These are phyloP conservation scores for Pandion haliaetus DNA, from an alignment of 2,113 vertebrate species.

Conservation along the genomic window DNA sequence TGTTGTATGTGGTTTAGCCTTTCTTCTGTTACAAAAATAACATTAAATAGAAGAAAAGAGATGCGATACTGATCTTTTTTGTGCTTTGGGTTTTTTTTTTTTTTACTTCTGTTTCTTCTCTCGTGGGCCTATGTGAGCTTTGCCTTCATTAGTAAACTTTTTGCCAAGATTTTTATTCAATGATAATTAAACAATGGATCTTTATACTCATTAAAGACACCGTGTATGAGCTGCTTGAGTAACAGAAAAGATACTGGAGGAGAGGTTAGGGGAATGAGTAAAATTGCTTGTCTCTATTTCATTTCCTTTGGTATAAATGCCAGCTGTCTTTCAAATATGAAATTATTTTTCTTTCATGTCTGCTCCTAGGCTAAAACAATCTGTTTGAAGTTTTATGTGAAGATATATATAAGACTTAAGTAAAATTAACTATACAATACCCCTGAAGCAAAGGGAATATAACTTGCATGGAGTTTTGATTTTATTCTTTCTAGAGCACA, in stretches of 20 bases:
- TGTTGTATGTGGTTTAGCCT: background rate
- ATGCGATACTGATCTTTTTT: background rate
- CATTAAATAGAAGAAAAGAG: background rate
- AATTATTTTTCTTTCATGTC: slow-evolving; percentile 67
- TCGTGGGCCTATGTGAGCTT: background rate
- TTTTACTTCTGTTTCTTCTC: background rate
- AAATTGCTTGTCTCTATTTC: slow-evolving; percentile 53
- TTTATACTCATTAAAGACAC: background rate
- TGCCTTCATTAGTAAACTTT: slow-evolving; percentile 31
- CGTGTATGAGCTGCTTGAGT: background rate
- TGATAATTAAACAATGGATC: background rate
- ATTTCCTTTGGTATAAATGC: slow-evolving; percentile 60
- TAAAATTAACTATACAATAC: slow-evolving; percentile 59
- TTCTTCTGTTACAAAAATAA: background rate
- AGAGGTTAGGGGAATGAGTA: background rate
- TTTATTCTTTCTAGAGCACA: slow-evolving; percentile 73
- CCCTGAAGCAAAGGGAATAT: slow-evolving; percentile 54
- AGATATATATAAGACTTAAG: slow-evolving; percentile 55
- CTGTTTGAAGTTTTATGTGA: slow-evolving; percentile 60
- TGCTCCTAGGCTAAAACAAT: slow-evolving; percentile 47
- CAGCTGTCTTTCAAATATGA: slow-evolving; percentile 63
- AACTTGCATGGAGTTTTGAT: slow-evolving; percentile 75
- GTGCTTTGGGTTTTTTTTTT: background rate
- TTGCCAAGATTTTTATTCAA: background rate
- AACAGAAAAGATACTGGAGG: background rate